These are phyloP conservation scores for Lathamus discolor DNA, from an alignment of 2,113 vertebrate genomes.

Conservation along the genomic window DNA sequence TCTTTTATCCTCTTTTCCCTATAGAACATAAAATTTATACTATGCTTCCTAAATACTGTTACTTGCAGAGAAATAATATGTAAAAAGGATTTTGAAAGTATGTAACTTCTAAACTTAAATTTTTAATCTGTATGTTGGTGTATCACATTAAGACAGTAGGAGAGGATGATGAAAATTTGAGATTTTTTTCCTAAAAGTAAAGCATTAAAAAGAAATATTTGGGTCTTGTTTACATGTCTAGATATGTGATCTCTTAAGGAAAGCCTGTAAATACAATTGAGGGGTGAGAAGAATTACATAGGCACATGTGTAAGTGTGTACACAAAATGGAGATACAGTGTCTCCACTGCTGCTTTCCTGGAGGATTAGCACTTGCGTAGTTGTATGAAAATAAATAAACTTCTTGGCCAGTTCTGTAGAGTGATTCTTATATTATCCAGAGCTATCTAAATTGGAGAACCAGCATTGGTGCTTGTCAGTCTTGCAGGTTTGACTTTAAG, in stretches of 20 bases:
- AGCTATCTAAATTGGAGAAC: not conserved
- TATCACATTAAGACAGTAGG: not conserved
- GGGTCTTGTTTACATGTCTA: not conserved
- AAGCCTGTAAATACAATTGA: not conserved
- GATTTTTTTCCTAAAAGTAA: not conserved
- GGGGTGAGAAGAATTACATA: accelerated
- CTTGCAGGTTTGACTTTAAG: not conserved
- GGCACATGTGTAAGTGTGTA: accelerated
- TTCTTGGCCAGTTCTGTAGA: not conserved
- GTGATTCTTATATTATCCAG: not conserved
- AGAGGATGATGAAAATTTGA: not conserved
- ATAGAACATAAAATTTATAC: not conserved
- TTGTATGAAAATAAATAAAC: not conserved
- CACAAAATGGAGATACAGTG: not conserved
- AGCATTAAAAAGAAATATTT: not conserved
- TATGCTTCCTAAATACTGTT: not conserved
- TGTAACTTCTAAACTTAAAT: not conserved
- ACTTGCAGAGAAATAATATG: not conserved
- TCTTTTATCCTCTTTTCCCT: not conserved
- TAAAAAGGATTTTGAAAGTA: not conserved
- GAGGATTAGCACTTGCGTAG: not conserved
- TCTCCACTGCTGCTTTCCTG: not conserved
- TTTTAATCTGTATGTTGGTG: not conserved
- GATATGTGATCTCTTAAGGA: not conserved
- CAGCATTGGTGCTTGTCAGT: not conserved